Evolutionary conservation across 2,888 invertebrate species (phyloP).

Genomic region (Caenorhabditis imperialis): DNA sequence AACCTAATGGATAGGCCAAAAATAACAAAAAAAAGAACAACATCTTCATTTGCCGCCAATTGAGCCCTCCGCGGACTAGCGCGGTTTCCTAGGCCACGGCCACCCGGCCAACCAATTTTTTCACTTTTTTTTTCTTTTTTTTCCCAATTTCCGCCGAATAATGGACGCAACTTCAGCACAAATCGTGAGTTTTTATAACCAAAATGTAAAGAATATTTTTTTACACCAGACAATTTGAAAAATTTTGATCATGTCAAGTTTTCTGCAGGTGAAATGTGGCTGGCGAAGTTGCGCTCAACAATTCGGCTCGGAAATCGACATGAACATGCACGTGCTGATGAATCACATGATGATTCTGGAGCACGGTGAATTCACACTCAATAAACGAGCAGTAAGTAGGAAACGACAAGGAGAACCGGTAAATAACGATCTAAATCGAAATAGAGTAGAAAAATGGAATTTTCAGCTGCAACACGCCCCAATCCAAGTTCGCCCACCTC

Average conservation of each 20-base stretch:
- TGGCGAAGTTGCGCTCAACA: conserved; percentile 10
- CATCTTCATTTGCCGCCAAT: too few relatives aligned
- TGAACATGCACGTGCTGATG: conserved; percentile 40
- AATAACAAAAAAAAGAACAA: too few relatives aligned
- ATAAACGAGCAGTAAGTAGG: not conserved
- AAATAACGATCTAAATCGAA: too few relatives aligned
- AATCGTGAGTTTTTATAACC: not conserved
- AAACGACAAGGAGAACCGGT: conserved; percentile 7
- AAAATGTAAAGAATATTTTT: not conserved
- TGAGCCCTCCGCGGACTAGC: too few relatives aligned
- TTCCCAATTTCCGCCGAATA: too few relatives aligned
- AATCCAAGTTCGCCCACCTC: too few relatives aligned
- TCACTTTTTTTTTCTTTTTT: too few relatives aligned
- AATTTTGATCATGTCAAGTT: not conserved
- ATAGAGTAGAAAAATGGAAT: too few relatives aligned
- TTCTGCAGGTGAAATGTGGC: conserved; percentile 25
- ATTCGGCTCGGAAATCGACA: conserved; percentile 35
- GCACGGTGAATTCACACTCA: conserved; percentile 12
- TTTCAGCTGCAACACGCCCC: too few relatives aligned
- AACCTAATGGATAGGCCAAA: too few relatives aligned
- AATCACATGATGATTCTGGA: conserved; percentile 29
- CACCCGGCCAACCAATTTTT: too few relatives aligned
- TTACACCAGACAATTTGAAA: not conserved
- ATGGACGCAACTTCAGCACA: not conserved
- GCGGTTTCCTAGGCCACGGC: too few relatives aligned